Conservation (phyloP, 1,140 invertebrate genomes). For the Scaptomyza graminum region DNA sequence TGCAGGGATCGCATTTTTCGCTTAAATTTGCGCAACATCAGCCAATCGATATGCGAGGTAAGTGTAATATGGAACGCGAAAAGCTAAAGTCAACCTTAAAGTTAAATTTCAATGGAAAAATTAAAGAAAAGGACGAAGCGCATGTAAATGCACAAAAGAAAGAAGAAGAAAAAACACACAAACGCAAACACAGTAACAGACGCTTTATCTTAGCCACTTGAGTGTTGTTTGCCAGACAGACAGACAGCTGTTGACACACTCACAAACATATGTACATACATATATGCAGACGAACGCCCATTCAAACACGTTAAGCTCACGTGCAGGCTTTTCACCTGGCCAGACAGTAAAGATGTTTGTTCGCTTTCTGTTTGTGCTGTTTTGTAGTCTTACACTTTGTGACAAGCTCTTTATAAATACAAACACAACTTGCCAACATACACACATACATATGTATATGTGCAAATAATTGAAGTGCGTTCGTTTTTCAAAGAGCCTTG, state of each 20-base stretch:
- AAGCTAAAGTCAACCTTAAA: slow-evolving; percentile 22
- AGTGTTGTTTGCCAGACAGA: slow-evolving; percentile 37
- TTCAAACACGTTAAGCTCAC: slow-evolving; percentile 24
- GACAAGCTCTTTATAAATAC: slow-evolving; percentile 17
- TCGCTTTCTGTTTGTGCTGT: slow-evolving; percentile 26
- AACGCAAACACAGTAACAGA: slow-evolving; percentile 20
- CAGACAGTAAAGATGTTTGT: slow-evolving; percentile 37
- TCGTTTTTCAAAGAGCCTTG: slow-evolving; percentile 13
- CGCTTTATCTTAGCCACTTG: slow-evolving; percentile 38
- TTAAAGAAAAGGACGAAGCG: slow-evolving; percentile 15
- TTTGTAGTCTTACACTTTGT: slow-evolving; percentile 29
- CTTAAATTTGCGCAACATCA: slow-evolving; percentile 89
- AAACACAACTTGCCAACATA: slow-evolving; percentile 12
- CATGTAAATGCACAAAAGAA: slow-evolving; percentile 37
- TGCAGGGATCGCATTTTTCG: slow-evolving; percentile 89
- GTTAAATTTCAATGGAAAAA: neutral
- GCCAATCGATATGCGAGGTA: slow-evolving; percentile 89
- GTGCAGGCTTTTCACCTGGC: slow-evolving; percentile 46
- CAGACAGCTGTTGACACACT: slow-evolving; percentile 44
- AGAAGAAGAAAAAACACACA: too few relatives aligned
- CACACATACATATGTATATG: neutral
- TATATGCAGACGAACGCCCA: neutral
- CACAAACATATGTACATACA: slow-evolving; percentile 7
- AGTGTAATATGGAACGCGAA: slow-evolving; percentile 71
- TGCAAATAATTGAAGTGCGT: neutral